Base-by-base conservation (phyloP, 2,113 vertebrate species). In the Myiozetetes cayanensis region DNA sequence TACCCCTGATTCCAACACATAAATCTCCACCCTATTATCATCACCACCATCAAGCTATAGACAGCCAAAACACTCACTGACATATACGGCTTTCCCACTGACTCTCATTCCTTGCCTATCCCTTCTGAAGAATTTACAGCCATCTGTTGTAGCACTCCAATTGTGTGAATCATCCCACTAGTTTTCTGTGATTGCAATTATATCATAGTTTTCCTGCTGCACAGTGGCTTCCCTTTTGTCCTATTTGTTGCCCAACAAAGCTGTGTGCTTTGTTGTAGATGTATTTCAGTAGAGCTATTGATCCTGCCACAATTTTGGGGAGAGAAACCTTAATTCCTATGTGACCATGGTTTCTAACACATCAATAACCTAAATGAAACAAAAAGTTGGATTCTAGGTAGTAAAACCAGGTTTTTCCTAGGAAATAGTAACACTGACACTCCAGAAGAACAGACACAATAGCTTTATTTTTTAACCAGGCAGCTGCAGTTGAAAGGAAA, bases 171-270 rank as follows among this genome's bases (percentile, higher is more conserved):
- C 53, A 62, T 18, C 8, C 18, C 41, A 62, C 33, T 33, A 28
- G 12, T 18, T 24, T 67, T 66, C 33, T 17, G 10, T 28, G 18
- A 33, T 18, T 0, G 0, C 24, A 52, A 12, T 27, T 31, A 14
- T 11, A 4, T 28, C 65, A 41, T 5, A 10, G 2, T 24, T 67
- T 73, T 68, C 24, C 15, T 44, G 4, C 33, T 68, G 21, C 33
- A 78, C 15, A 68, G 25, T 15, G 12, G 6, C 24, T 85, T 50
- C 58, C 41, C 37, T 58, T 7, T 81, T 37, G 16, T 67, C 15
- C 41, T 41, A 16, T 30, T 67, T 56, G 35, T 49, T 79, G 8
- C 16, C 17, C 30, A 35, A 37, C 37, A 37, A 37, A 17, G 2
- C 13, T 61, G 10, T 4, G 1, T 50, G 25, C 19, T n/a, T 67